These are phyloP conservation scores for Rambutsinella grinnellia DNA, from an alignment of 2,888 invertebrate species.

Conservation along the genomic window DNA sequence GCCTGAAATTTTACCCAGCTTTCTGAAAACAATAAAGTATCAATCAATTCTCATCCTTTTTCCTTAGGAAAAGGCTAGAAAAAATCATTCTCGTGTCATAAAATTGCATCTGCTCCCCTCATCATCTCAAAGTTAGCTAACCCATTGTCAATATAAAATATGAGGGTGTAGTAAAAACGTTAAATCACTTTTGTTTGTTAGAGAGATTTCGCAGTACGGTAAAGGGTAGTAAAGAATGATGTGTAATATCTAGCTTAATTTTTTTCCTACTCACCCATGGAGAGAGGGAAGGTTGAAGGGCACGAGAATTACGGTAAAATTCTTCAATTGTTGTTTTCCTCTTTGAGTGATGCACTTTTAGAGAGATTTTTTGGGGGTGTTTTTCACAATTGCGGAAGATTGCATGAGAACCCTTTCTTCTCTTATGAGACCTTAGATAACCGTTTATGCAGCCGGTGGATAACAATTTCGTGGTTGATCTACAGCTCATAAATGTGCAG, in stretches of 20 bases:
- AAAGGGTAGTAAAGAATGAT: no score
- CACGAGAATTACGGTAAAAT: slow-evolving; percentile 28
- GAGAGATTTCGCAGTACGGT: no score
- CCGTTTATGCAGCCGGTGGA: background rate
- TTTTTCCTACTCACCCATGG: background rate
- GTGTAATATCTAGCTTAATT: background rate
- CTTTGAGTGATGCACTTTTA: slow-evolving; percentile 10
- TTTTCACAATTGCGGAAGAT: slow-evolving; percentile 30
- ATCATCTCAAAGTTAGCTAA: slow-evolving; percentile 12
- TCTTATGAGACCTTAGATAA: slow-evolving; percentile 12
- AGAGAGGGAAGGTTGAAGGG: slow-evolving; percentile 34
- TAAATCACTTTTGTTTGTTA: background rate
- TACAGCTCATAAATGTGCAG: background rate
- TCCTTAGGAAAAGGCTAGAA: background rate
- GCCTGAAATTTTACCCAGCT: background rate
- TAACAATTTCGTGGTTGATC: background rate
- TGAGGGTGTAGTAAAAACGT: slow-evolving; percentile 20
- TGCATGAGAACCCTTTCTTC: slow-evolving; percentile 33
- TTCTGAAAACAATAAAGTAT: slow-evolving; percentile 23
- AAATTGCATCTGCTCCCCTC: slow-evolving; percentile 21
- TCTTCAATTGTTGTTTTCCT: slow-evolving; percentile 17
- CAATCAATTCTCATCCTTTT: background rate
- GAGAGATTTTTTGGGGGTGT: slow-evolving; percentile 17
- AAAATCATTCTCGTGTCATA: background rate
- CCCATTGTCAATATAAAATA: slow-evolving; percentile 27